These are phyloP conservation scores for Calliopsis andreniformis DNA, from an alignment of 1,140 invertebrate genomes.

Conservation along the genomic window DNA sequence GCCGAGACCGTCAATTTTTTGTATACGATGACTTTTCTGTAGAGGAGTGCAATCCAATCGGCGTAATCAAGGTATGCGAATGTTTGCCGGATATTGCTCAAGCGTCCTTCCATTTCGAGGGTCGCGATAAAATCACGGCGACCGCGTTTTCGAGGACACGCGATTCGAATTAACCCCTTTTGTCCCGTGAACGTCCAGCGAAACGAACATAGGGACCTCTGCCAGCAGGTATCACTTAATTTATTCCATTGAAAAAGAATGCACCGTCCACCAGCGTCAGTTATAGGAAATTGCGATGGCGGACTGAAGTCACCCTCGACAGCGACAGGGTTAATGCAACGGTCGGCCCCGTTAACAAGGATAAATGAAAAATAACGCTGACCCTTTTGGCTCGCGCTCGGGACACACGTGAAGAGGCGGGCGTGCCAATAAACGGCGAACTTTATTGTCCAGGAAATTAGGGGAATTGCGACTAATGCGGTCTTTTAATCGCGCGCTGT, in stretches of 20 bases:
- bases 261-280: too few relatives aligned
- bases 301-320: too few relatives aligned
- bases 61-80: background rate
- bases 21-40: constrained; percentile 9
- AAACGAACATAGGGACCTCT: too few relatives aligned
- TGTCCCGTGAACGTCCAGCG: too few relatives aligned
- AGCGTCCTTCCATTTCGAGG: background rate
- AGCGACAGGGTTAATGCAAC: too few relatives aligned
- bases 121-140: constrained; percentile 16
- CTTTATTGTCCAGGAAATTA: constrained; percentile 57
- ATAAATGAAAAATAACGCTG: constrained; percentile 41
- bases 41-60: background rate
- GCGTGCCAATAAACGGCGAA: constrained; percentile 48
- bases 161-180: constrained; percentile 20
- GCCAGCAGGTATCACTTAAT: too few relatives aligned
- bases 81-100: too few relatives aligned
- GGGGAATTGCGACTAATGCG: constrained; percentile 47
- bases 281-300: too few relatives aligned
- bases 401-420: background rate
- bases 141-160: constrained; percentile 2
- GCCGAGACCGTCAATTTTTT: background rate
- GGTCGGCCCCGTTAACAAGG: background rate
- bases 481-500: constrained; percentile 53
- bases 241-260: too few relatives aligned
- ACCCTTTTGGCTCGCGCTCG: constrained; percentile 27